A percentile compares a stretch with the other conserved stretches of the same genome.
phyloP scores from a whole-genome alignment of 2,797 vertebrate genomes.

The Mormyrus proboscirostris region DNA sequence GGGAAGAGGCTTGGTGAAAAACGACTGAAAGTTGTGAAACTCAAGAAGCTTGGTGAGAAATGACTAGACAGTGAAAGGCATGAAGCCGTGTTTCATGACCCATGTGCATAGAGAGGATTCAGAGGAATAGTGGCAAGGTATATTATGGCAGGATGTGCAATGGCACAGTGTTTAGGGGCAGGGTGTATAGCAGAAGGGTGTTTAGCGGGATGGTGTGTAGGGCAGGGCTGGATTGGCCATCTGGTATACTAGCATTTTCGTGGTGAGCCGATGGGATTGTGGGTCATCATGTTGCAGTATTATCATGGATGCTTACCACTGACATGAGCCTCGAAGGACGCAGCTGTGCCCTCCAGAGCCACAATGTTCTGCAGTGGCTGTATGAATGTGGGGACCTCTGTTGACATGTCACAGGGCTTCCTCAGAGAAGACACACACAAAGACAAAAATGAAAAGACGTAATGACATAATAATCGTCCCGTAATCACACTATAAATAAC shows the following conservation, averaged over 20 bases:
- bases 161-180: background rate
- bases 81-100: background rate
- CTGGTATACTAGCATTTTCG: background rate
- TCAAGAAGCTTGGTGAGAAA: background rate
- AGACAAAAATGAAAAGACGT: background rate
- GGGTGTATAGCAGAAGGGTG: background rate
- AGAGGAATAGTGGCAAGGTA: background rate
- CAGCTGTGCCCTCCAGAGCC: conserved; percentile 97
- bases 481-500: background rate
- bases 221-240: background rate
- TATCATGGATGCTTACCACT: conserved; percentile 77
- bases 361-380: conserved; percentile 96
- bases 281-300: background rate
- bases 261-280: background rate
- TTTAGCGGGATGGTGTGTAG: background rate
- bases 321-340: conserved; percentile 93
- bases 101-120: background rate
- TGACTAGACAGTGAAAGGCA: background rate
- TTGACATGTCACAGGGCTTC: conserved; percentile 85
- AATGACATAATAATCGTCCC: background rate
- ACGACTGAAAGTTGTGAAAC: background rate
- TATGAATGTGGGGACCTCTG: conserved; percentile 89
- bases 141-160: background rate
- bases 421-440: conserved; percentile 54
- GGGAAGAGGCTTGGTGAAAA: background rate